Percentiles rank a stretch among this genome's conserved stretches.
Evolutionary conservation across 2,113 vertebrate genomes (phyloP).

Genomic region (Urocolius indicus): DNA sequence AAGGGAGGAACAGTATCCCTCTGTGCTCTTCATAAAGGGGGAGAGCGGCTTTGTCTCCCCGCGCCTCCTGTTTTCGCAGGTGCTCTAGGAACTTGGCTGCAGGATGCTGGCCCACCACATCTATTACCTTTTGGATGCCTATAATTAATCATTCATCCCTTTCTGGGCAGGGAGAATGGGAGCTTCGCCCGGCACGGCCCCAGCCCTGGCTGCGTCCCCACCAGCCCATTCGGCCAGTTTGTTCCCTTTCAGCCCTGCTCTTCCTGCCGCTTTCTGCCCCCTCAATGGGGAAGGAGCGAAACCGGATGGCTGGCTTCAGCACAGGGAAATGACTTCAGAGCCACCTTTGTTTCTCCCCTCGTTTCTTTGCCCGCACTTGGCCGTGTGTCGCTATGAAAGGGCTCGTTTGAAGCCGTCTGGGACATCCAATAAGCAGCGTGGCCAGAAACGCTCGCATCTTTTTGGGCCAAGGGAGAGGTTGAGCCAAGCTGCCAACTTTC

Average conservation of each 20-base stretch:
- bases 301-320: constrained; percentile 87
- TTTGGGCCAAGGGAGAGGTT: constrained; percentile 65
- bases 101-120: constrained; percentile 68
- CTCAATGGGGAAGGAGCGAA: constrained; percentile 87
- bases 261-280: constrained; percentile 91
- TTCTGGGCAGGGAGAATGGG: constrained; percentile 78
- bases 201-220: constrained; percentile 71
- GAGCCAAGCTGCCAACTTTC: constrained; percentile 70
- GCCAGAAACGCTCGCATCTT: constrained; percentile 72
- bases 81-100: constrained; percentile 76
- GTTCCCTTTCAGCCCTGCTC: constrained; percentile 85
- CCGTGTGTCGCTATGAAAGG: constrained; percentile 82
- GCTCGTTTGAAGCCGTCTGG: constrained; percentile 68
- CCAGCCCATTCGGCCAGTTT: constrained; percentile 83
- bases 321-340: constrained; percentile 88
- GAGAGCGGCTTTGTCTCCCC: constrained; percentile 26
- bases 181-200: constrained; percentile 71
- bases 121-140: constrained; percentile 78
- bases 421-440: constrained; percentile 57
- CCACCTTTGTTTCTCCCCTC: constrained; percentile 79
- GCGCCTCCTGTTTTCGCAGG: constrained; percentile 76
- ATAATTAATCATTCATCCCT: constrained; percentile 81
- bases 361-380: constrained; percentile 83
- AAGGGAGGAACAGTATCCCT: constrained; percentile 70
- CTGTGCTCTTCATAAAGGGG: constrained; percentile 57